A percentile compares a stretch with the other conserved stretches of the same genome.
phyloP scores from a whole-genome alignment of 2,113 vertebrate genomes.

The Notarius lentiginosus region DNA sequence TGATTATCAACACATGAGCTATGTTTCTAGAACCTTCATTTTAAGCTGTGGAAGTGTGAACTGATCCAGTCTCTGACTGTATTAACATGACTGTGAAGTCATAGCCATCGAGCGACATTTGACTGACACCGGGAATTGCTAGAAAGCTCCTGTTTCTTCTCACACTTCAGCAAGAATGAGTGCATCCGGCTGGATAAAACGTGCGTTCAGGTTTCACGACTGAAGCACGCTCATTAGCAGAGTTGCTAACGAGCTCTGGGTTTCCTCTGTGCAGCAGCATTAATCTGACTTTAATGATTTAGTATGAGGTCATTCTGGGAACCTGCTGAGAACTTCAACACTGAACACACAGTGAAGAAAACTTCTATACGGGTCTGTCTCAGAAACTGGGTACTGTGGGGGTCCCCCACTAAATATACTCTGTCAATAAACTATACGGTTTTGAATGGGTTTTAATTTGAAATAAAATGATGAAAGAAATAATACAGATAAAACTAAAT shows the following conservation, averaged over 20 bases:
- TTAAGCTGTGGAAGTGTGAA: neutral
- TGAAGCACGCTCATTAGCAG: slow-evolving; percentile 16
- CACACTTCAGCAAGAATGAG: neutral
- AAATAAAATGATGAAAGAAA: no score
- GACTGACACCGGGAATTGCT: neutral
- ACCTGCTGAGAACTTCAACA: slow-evolving; percentile 46
- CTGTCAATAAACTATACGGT: no score
- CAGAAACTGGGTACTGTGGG: no score
- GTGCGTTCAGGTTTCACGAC: neutral
- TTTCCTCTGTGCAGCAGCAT: neutral
- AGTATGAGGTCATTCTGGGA: slow-evolving; percentile 53
- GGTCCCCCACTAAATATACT: no score
- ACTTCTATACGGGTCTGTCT: no score
- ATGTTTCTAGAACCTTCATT: neutral
- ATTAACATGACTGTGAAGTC: neutral
- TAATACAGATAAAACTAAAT: no score
- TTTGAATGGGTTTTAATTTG: no score
- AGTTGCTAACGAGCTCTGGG: neutral
- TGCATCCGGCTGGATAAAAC: neutral
- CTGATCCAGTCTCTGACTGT: neutral
- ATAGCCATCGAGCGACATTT: neutral
- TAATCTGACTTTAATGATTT: slow-evolving; percentile 55
- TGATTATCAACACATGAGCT: neutral
- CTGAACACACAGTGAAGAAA: no score
- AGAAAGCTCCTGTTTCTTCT: neutral